These are phyloP conservation scores for Rhabditophanes sp. DNA, from an alignment of 2,888 invertebrate species.

Conservation along the genomic window DNA sequence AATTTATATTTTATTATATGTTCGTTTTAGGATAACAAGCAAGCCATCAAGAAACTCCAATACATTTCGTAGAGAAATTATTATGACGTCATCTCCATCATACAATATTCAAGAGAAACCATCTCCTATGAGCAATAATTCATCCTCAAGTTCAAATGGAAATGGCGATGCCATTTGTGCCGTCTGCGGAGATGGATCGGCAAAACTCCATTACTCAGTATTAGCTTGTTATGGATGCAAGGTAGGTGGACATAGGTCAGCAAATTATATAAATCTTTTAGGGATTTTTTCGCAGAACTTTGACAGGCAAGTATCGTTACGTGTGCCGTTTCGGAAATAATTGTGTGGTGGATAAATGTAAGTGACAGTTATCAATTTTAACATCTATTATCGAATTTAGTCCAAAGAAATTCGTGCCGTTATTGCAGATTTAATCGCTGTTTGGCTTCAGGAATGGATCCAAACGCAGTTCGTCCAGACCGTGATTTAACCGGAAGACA, in stretches of 20 bases:
- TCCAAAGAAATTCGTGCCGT: slow-evolving; percentile 37
- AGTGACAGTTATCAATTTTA: slow-evolving; percentile 4
- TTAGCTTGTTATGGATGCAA: slow-evolving; percentile 17
- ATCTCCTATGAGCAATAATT: slow-evolving; percentile 1
- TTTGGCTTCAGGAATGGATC: slow-evolving; percentile 41
- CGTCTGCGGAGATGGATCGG: slow-evolving; percentile 38
- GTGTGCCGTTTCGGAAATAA: slow-evolving; percentile 41
- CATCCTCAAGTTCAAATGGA: slow-evolving; percentile 1
- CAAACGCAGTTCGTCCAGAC: slow-evolving; percentile 42
- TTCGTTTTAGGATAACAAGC: too few species aligned
- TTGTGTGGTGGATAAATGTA: slow-evolving; percentile 42
- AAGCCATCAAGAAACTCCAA: too few species aligned
- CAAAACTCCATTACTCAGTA: slow-evolving; percentile 37
- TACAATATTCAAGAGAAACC: too few species aligned
- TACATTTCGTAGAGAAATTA: too few species aligned
- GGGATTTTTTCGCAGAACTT: not conserved
- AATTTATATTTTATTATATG: too few species aligned
- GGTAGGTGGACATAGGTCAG: slow-evolving; percentile 33
- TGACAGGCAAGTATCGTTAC: slow-evolving; percentile 21
- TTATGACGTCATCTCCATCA: too few species aligned
- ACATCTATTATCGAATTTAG: slow-evolving; percentile 13
- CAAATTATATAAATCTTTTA: slow-evolving; percentile 8
- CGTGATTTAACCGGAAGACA: slow-evolving; percentile 41
- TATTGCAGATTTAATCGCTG: slow-evolving; percentile 40
- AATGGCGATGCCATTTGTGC: slow-evolving; percentile 30